Base-by-base conservation (phyloP, 2,888 invertebrate species). In the Ptychoptera contaminata region DNA sequence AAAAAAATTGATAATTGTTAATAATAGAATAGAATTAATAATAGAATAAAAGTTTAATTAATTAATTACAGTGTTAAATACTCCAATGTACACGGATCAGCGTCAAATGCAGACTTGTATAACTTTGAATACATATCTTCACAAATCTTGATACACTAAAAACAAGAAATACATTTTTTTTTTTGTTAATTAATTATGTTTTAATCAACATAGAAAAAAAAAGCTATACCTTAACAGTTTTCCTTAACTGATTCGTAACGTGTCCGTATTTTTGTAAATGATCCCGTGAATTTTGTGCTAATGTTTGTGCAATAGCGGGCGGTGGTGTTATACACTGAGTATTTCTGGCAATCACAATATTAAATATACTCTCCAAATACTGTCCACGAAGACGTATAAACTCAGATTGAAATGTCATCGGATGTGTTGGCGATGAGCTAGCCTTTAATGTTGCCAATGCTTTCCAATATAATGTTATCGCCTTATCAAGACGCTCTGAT, bases 241-340 rank as follows among this genome's bases (percentile, higher is more conserved):
- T 84, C 40, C 82, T 66, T 51, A 88, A 60, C 70, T 85, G 84
- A 57, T 77, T 76, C 0, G 85, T 82, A 1, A 86, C 79, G 51
- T 85, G 78, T 0, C 86, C 85, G 59, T 79, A 84, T 51, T 81
- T 73, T 53, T 83, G 79, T 44, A 83, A 71, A 54, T 85, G 83
- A 56, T 86, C 85, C 42, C 83, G 71, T 1, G 82, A 78, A 36
- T 77, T 76, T 51, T 82, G 80, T 0, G 88, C 88, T 43, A 85
- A 73, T 2, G 83, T 77, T 2, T 82, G 77, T 0, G 93, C 91
- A 45, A 92, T 87, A 1, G 92, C 92, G 0, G 93, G 91, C 35
- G 93, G 91, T 29, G 93, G 94, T 47, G 90, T 87, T 47, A 91
- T 85, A 56, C 86, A 85, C 49, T 66, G 66, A 0, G 70, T 69